Percentiles rank a stretch among this genome's conserved stretches.
These are phyloP conservation scores for Mionectes olivaceus DNA, from an alignment of 2,797 vertebrate species.

Conservation along the genomic window DNA sequence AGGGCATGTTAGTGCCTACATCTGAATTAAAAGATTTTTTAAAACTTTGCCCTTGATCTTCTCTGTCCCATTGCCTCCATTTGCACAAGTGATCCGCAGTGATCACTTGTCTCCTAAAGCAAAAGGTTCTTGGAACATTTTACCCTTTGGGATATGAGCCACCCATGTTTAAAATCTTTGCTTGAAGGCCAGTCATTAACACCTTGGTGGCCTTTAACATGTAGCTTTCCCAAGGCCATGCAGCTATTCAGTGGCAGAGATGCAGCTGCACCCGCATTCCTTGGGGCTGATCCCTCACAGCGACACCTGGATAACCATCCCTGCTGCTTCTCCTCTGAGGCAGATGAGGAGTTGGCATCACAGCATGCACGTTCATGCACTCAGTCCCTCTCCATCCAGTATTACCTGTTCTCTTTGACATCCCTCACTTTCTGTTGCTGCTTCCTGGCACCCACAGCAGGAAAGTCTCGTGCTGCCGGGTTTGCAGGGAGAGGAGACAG, in stretches of 20 bases:
- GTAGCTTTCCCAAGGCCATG: slow-evolving; percentile 7
- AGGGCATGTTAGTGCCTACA: neutral
- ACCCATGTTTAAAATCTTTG: neutral
- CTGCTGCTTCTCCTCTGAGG: neutral
- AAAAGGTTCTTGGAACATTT: neutral
- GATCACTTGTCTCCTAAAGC: neutral
- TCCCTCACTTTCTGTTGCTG: neutral
- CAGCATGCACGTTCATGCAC: neutral
- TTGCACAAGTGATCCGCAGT: neutral
- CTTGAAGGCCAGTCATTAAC: neutral
- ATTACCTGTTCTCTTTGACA: slow-evolving; percentile 17
- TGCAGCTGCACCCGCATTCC: neutral
- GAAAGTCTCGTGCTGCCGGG: accelerated
- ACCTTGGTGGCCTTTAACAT: neutral
- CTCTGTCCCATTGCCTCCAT: neutral
- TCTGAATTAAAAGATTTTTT: neutral
- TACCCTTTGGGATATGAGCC: neutral
- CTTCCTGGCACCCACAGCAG: accelerated
- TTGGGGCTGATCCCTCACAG: neutral
- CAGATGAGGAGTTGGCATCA: neutral
- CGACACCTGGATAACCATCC: neutral
- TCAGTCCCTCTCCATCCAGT: neutral
- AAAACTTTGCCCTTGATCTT: neutral
- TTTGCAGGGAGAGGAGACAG: neutral
- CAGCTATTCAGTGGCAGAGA: neutral